Percentiles rank a stretch among this genome's conserved stretches.
These are phyloP conservation scores for Patagioenas fasciata DNA, from an alignment of 2,113 vertebrate genomes.

Conservation along the genomic window DNA sequence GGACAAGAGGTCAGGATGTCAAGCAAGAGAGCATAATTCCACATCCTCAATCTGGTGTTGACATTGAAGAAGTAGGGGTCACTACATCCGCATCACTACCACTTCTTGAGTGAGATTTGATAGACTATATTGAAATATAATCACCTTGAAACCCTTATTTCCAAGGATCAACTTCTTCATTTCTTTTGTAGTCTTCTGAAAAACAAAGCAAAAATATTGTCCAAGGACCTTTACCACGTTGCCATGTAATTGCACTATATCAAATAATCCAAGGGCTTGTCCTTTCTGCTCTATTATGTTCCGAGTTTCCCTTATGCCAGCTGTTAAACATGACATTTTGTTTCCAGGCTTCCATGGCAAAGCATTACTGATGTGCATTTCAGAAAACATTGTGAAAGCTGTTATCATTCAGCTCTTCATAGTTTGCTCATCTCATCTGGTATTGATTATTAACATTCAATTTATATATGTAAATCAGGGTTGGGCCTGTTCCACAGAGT, in stretches of 20 bases:
- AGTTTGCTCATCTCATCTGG: not conserved
- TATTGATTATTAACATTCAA: not conserved
- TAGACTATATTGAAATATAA: not conserved
- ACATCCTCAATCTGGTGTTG: not conserved
- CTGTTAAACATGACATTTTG: not conserved
- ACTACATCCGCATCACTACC: not conserved
- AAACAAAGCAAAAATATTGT: not conserved
- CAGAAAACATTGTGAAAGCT: not conserved
- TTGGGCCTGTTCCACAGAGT: not conserved
- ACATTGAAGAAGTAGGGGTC: not conserved
- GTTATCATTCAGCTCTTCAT: not conserved
- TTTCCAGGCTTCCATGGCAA: not conserved
- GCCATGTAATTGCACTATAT: not conserved
- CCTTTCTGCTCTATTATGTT: not conserved
- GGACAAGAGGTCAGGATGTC: not conserved
- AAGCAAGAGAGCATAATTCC: not conserved
- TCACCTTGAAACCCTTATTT: not conserved
- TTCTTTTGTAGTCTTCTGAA: not conserved
- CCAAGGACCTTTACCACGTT: not conserved
- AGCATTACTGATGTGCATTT: not conserved
- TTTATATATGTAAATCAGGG: not conserved
- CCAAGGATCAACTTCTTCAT: not conserved
- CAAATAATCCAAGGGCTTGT: not conserved
- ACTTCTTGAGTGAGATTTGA: not conserved
- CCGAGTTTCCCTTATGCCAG: not conserved